A percentile compares a stretch with the other conserved stretches of the same genome.
Evolutionary conservation across 2,797 vertebrate genomes (phyloP).

Genomic region (Zalophus californianus): DNA sequence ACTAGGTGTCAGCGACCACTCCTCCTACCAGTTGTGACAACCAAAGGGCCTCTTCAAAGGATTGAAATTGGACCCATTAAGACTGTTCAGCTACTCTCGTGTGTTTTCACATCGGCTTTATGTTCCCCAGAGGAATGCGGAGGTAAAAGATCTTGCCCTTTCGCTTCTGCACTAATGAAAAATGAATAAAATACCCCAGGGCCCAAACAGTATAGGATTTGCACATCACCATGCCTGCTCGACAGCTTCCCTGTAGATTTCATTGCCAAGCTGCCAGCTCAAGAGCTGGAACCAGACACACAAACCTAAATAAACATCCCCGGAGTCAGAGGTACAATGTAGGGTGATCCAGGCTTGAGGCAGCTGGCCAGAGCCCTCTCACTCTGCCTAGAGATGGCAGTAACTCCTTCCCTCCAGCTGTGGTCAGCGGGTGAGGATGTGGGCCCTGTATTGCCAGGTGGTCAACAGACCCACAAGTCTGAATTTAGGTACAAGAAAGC

Average conservation of each 20-base stretch:
- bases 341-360: neutral
- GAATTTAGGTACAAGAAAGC: neutral
- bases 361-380: neutral
- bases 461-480: neutral
- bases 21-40: neutral
- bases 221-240: neutral
- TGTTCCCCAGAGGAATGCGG: neutral
- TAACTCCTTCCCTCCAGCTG: neutral
- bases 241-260: neutral
- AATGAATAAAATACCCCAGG: neutral
- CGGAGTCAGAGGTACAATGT: fast-evolving
- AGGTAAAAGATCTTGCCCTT: neutral
- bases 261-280: neutral
- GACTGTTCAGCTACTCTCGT: neutral
- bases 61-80: neutral
- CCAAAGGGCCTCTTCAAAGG: neutral
- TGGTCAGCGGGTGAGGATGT: neutral
- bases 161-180: neutral
- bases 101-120: neutral
- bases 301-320: neutral
- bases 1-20: neutral
- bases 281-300: neutral
- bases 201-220: neutral
- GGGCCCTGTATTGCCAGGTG: neutral
- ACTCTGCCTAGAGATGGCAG: too few relatives aligned